Evolutionary conservation across 2,113 vertebrate genomes (phyloP), one percentile per base, ranked within the genome.

Genomic region (Cichladusa arquata): DNA sequence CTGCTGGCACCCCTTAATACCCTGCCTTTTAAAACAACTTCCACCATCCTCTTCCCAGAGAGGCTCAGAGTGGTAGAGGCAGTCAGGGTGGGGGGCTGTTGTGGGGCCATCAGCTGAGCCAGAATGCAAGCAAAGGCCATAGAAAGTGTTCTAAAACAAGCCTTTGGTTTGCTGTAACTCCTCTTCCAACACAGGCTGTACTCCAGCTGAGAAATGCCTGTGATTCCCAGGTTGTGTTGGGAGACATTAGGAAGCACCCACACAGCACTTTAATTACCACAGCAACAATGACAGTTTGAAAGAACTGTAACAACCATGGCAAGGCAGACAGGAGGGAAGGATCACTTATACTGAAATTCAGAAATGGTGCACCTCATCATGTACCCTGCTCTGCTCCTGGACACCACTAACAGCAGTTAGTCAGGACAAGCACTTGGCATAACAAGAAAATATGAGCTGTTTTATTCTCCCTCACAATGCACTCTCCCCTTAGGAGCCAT

Each of bases 381-480:
- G 17, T 74, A 82, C 88, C 57, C 92, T 66, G 72, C 74, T 92
- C 88, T 36, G 56, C 90, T 90, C 86, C 60, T 38, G 34, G 72
- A 92, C 76, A 88, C 64, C 44, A 18, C 78, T 87, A 79, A 89
- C 58, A 92, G 79, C 86, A 88, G 81, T 19, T 4, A 38, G 78
- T 78, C 29, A 9, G 58, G 78, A 94, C 71, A 95, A 81, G 89
- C 26, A 66, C 50, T 94, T 79, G 91, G 90, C 6, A 31, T 53
- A 53, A 31, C 17, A 53, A 53, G 17, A 93, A 86, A 94, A 84
- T 79, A 84, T 1, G 69, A 80, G 69, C 81, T 95, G 88, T 79
- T 97, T 96, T 91, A 94, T 85, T 93, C 67, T 92, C 80, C 69
- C 56, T 86, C 60, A 65, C 70, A 72, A 56, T 69, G 58, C 92